These are phyloP conservation scores for Pelecanoides urinatrix DNA, from an alignment of 2,113 vertebrate genomes.

Conservation along the genomic window DNA sequence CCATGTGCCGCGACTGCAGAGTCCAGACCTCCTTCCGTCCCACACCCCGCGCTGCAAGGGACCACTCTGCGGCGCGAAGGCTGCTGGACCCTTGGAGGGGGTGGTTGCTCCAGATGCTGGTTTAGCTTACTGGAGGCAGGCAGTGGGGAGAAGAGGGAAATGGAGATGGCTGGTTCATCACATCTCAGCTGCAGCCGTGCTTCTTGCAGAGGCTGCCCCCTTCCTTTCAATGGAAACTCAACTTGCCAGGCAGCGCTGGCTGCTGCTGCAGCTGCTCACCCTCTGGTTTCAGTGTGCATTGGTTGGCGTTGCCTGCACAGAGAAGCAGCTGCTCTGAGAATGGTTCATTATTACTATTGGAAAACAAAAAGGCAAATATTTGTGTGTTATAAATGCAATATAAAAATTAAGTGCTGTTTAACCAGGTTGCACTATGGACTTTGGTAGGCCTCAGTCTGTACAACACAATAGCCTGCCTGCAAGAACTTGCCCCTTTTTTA, in stretches of 20 bases:
- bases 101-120: not conserved
- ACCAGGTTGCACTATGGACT: slow-evolving; percentile 49
- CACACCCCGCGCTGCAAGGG: rapidly evolving
- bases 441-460: not conserved
- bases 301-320: rapidly evolving
- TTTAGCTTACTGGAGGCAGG: not conserved
- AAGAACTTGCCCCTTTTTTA: slow-evolving; percentile 49
- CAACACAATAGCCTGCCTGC: not conserved
- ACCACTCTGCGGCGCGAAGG: not conserved
- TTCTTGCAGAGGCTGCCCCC: not conserved
- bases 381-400: not conserved
- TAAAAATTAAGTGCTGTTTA: slow-evolving; percentile 20
- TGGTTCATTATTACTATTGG: not conserved
- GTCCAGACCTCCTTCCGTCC: not conserved
- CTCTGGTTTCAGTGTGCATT: not conserved
- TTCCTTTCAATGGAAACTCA: not conserved
- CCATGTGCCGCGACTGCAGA: not conserved
- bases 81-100: not conserved
- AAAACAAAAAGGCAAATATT: not conserved
- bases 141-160: not conserved
- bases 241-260: not conserved
- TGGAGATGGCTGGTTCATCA: not conserved
- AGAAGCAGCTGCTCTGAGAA: not conserved
- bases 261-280: not conserved
- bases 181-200: not conserved